These are phyloP conservation scores for Amyelois transitella DNA, from an alignment of 1,140 invertebrate genomes.

Conservation along the genomic window DNA sequence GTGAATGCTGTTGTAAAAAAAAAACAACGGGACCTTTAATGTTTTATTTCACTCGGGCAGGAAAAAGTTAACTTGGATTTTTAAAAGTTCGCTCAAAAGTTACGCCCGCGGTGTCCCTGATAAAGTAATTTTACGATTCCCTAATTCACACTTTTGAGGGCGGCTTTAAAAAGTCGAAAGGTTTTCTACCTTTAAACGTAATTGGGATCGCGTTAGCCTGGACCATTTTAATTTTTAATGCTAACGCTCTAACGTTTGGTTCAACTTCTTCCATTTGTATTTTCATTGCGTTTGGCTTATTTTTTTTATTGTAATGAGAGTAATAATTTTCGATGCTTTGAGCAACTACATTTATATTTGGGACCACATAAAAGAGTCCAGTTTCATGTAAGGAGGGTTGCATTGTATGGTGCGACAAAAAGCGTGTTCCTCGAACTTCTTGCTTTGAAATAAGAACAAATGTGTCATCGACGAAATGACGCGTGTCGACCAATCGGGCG, in stretches of 20 bases:
- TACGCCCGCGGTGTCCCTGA: slow-evolving; percentile 39
- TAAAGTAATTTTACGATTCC: slow-evolving; percentile 67
- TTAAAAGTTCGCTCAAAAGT: slow-evolving; percentile 65
- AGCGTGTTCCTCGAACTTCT: slow-evolving; percentile 55
- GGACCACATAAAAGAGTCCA: slow-evolving; percentile 24
- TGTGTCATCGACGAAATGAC: slow-evolving; percentile 72
- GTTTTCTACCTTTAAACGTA: slow-evolving; percentile 39
- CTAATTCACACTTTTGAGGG: slow-evolving; percentile 65
- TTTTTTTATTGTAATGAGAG: slow-evolving; percentile 8
- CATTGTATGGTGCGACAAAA: slow-evolving; percentile 55
- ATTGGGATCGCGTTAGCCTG: slow-evolving; percentile 45
- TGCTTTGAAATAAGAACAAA: slow-evolving; percentile 71
- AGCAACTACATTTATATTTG: slow-evolving; percentile 9
- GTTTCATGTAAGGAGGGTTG: slow-evolving; percentile 30
- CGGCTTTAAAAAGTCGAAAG: slow-evolving; percentile 62
- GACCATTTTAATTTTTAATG: slow-evolving; percentile 45
- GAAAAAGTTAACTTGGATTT: slow-evolving; percentile 66
- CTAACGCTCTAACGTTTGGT: slow-evolving; percentile 13
- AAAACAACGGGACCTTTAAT: slow-evolving; percentile 51
- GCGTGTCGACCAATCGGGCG: slow-evolving; percentile 71
- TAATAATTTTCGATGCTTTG: background rate
- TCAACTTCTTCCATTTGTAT: slow-evolving; percentile 8
- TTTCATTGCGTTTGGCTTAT: background rate
- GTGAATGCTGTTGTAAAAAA: slow-evolving; percentile 30
- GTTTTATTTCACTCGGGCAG: slow-evolving; percentile 50